These are phyloP conservation scores for Cochlearius cochlearius DNA, from an alignment of 2,113 vertebrate species.

Conservation along the genomic window DNA sequence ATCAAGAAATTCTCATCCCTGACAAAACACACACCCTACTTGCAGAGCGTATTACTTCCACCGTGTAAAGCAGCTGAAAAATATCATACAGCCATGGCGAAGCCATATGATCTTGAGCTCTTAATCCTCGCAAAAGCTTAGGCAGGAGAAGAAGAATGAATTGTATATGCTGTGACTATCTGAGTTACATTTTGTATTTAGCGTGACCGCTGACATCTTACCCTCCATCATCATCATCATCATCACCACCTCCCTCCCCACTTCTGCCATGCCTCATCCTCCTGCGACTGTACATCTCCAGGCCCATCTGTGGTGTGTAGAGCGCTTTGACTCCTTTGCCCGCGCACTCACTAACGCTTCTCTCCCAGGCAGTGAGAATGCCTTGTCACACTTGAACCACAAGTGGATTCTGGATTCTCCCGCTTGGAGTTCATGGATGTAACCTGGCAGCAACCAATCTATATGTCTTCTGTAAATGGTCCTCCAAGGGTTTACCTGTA, in stretches of 20 bases:
- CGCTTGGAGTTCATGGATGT: conserved; percentile 50
- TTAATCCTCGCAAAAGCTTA: neutral
- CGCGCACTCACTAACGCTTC: neutral
- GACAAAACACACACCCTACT: neutral
- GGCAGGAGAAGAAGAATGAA: neutral
- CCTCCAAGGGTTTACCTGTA: conserved; percentile 64
- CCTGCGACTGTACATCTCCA: neutral
- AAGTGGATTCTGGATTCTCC: conserved; percentile 58
- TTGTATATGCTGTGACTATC: neutral
- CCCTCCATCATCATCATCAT: neutral
- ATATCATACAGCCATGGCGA: neutral
- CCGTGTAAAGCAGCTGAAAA: neutral
- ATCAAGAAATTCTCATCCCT: conserved; percentile 19
- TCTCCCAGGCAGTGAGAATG: conserved; percentile 65
- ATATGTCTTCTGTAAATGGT: conserved; percentile 65
- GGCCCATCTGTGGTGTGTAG: neutral
- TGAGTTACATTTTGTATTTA: neutral
- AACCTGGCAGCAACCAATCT: conserved; percentile 53
- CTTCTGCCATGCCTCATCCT: neutral
- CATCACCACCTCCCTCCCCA: neutral
- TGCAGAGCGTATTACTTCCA: neutral
- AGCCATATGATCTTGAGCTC: conserved; percentile 10
- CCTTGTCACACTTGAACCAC: conserved; percentile 54
- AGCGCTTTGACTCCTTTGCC: neutral
- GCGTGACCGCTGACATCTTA: neutral